A percentile compares a stretch with the other conserved stretches of the same genome.
These are phyloP conservation scores for Sebastes alutus DNA, from an alignment of 2,797 vertebrate genomes.

Conservation along the genomic window DNA sequence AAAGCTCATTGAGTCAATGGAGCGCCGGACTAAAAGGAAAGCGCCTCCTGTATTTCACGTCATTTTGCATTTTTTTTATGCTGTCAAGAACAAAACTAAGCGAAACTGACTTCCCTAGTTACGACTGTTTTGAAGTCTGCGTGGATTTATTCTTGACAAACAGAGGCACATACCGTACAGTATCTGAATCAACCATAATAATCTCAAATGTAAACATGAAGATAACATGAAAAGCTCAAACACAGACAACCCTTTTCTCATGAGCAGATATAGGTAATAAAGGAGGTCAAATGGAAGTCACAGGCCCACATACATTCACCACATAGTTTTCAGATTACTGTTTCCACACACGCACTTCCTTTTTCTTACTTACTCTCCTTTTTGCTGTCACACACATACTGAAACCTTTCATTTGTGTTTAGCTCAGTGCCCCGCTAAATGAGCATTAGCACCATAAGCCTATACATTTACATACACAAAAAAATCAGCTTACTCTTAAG, in stretches of 20 bases:
- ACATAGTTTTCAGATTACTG: constrained; percentile 35
- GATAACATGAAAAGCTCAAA: too few species aligned
- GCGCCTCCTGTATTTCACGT: too few species aligned
- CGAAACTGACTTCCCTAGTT: too few species aligned
- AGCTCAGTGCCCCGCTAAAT: constrained; percentile 19
- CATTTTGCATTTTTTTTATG: too few species aligned
- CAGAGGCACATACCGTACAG: too few species aligned
- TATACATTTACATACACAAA: neutral
- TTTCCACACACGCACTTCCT: neutral
- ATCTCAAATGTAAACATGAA: neutral
- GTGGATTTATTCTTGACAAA: neutral
- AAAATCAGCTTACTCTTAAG: neutral
- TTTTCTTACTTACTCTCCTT: neutral
- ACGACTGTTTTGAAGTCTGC: neutral
- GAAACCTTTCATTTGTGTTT: constrained; percentile 8
- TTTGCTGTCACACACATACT: neutral
- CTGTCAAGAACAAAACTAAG: too few species aligned
- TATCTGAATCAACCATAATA: neutral
- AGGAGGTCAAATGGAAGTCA: neutral
- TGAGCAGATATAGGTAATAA: neutral
- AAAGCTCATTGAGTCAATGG: neutral
- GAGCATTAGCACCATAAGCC: constrained; percentile 1
- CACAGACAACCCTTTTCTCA: neutral
- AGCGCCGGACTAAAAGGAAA: too few species aligned
- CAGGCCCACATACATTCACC: neutral